A percentile compares a stretch with the other conserved stretches of the same genome.
phyloP scores from a whole-genome alignment of 2,113 vertebrate species.

The Etheostoma spectabile region DNA sequence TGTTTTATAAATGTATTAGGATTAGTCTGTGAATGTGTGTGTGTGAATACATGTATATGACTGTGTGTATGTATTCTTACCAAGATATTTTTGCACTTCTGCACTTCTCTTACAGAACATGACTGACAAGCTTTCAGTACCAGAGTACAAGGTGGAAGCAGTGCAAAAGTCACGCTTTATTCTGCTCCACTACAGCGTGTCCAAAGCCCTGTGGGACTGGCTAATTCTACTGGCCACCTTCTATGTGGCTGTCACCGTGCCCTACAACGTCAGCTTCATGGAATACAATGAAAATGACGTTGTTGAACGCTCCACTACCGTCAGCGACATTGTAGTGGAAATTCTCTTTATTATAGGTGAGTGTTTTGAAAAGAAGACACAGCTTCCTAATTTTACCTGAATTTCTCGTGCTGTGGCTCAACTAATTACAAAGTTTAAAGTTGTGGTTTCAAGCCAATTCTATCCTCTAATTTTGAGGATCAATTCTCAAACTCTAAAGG shows the following conservation, averaged over 20 bases:
- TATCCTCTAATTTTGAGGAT: not conserved
- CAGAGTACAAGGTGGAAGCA: conserved; percentile 96
- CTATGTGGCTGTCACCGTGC: conserved; percentile 95
- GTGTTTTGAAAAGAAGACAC: conserved; percentile 27
- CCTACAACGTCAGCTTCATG: conserved; percentile 97
- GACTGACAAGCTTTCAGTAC: conserved; percentile 91
- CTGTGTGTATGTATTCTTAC: not conserved
- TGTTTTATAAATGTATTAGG: conserved; percentile 31
- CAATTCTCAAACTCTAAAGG: not conserved
- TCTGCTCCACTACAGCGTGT: conserved; percentile 96
- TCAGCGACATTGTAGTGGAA: conserved; percentile 94
- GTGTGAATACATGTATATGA: not conserved
- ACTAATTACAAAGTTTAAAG: not conserved
- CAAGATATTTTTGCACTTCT: not conserved
- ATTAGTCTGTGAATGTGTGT: not conserved
- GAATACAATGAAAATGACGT: conserved; percentile 86
- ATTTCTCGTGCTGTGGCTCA: not conserved
- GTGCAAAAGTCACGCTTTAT: conserved; percentile 95
- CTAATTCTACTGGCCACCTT: conserved; percentile 97
- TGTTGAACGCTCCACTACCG: conserved; percentile 89
- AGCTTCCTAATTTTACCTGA: not conserved
- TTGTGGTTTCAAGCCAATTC: not conserved
- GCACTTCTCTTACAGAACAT: conserved; percentile 82
- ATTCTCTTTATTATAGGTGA: conserved; percentile 97
- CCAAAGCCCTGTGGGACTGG: conserved; percentile 97